Conservation (phyloP, 2,113 vertebrate species). For the Pachyramphus minor region DNA sequence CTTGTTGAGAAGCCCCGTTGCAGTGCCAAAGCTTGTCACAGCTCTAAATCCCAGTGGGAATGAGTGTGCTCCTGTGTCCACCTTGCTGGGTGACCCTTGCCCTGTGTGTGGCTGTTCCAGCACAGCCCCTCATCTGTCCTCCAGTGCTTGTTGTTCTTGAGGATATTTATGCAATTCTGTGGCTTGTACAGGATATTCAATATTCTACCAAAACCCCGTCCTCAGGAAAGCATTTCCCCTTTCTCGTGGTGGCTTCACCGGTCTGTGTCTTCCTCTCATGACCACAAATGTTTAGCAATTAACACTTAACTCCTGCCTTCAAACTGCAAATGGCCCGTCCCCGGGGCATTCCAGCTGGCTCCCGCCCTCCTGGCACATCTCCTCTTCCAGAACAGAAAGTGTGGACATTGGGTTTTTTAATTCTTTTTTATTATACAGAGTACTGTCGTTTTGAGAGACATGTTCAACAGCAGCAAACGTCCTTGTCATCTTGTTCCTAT, state of each 20-base stretch:
- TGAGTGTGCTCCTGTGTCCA: background rate
- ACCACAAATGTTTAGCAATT: background rate
- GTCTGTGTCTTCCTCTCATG: background rate
- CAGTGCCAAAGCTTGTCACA: slow-evolving; percentile 15
- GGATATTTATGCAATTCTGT: slow-evolving; percentile 35
- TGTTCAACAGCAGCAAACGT: background rate
- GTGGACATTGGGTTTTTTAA: background rate
- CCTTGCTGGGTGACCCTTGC: background rate
- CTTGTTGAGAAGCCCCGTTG: background rate
- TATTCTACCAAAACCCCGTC: slow-evolving; percentile 33
- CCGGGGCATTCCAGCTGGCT: background rate
- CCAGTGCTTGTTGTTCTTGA: background rate
- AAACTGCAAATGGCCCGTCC: background rate
- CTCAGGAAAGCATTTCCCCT: slow-evolving; percentile 18
- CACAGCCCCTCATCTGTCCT: background rate
- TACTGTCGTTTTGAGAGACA: slow-evolving; percentile 21
- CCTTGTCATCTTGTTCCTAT: background rate
- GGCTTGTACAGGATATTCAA: background rate
- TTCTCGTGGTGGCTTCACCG: background rate
- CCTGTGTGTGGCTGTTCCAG: background rate
- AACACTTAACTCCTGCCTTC: background rate
- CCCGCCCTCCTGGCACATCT: background rate
- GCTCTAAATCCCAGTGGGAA: background rate
- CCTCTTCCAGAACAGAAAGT: background rate
- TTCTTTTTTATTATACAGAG: slow-evolving; percentile 31